A percentile compares a stretch with the other conserved stretches of the same genome.
These are phyloP conservation scores for Halcyon badia DNA, from an alignment of 2,797 vertebrate species.

Conservation along the genomic window DNA sequence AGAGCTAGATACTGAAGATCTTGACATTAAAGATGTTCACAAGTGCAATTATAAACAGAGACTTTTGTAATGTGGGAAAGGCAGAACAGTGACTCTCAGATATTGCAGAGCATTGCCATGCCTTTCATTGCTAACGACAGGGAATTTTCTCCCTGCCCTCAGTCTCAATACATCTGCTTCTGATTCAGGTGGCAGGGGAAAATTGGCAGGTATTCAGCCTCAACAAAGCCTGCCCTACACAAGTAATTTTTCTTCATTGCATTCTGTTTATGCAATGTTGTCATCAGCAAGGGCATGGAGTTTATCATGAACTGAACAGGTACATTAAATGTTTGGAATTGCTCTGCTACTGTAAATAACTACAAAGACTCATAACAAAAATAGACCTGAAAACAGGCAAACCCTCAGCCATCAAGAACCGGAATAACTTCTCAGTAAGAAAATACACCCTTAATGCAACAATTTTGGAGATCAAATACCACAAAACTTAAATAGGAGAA, in stretches of 20 bases:
- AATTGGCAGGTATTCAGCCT: neutral
- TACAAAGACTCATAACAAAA: neutral
- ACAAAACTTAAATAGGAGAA: neutral
- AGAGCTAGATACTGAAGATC: neutral
- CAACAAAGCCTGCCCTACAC: neutral
- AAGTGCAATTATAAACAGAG: neutral
- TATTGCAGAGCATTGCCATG: neutral
- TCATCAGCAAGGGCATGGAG: neutral
- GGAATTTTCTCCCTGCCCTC: neutral
- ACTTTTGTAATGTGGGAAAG: neutral
- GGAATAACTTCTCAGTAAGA: neutral
- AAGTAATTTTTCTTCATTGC: neutral
- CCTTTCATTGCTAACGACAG: neutral
- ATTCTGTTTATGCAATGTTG: neutral
- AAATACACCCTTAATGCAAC: neutral
- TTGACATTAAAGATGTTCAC: neutral
- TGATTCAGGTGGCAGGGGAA: slow-evolving; percentile 8
- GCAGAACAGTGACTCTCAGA: neutral
- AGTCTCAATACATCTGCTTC: neutral
- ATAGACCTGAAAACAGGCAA: neutral
- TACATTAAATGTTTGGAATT: neutral
- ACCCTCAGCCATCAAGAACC: neutral
- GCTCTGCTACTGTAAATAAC: neutral
- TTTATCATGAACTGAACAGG: neutral
- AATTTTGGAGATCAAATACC: neutral